Percentiles rank a stretch among this genome's conserved stretches.
Evolutionary conservation across 2,113 vertebrate species (phyloP).

Genomic region (Grantiella picta): DNA sequence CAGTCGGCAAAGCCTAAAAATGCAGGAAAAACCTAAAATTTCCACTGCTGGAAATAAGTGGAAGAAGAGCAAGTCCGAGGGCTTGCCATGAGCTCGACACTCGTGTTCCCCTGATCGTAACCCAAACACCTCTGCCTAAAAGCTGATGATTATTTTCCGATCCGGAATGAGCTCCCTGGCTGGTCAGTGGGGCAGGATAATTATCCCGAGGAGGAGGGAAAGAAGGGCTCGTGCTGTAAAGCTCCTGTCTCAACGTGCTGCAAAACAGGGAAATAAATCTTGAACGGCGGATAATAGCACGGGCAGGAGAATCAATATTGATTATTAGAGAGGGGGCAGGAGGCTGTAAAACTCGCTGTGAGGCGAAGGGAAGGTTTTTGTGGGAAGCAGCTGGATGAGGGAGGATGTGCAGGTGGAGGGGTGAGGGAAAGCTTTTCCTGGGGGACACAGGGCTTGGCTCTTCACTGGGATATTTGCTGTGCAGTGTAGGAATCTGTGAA

Average conservation of each 20-base stretch:
- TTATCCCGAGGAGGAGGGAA: constrained; percentile 28
- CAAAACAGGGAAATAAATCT: constrained; percentile 59
- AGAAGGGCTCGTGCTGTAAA: constrained; percentile 8
- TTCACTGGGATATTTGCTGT: not conserved
- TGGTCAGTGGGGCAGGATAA: not conserved
- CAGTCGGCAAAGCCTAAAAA: not conserved
- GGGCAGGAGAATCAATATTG: constrained; percentile 72
- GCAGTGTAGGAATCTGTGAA: accelerated
- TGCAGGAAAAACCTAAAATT: too few relatives aligned
- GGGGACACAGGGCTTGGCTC: not conserved
- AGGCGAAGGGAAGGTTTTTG: not conserved
- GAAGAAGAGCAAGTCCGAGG: not conserved
- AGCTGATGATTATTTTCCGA: constrained; percentile 61
- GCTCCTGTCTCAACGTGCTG: not conserved
- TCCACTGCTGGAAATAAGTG: not conserved
- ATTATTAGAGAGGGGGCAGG: constrained; percentile 64
- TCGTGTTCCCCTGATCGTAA: accelerated
- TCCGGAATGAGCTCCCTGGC: not conserved
- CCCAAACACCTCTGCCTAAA: accelerated
- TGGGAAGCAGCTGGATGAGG: not conserved
- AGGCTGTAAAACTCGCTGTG: constrained; percentile 7
- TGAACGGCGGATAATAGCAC: constrained; percentile 37
- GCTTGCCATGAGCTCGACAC: not conserved
- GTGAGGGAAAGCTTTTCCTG: not conserved
- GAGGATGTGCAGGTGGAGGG: not conserved